Base-by-base conservation (phyloP, 2,113 vertebrate species). In the Erpornis zantholeuca region DNA sequence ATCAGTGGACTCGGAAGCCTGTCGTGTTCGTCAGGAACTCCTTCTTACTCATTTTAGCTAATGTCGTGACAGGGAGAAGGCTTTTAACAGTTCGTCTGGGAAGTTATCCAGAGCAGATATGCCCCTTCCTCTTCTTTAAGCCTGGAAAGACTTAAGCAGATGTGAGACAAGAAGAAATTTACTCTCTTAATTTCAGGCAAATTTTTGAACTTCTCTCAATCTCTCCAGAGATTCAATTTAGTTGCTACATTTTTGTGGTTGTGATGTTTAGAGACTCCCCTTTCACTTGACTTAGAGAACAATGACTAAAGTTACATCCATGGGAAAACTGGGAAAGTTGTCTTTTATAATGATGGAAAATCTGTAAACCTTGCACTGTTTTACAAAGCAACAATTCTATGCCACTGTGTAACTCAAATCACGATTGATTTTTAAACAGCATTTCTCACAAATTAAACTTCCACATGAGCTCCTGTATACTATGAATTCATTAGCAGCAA, bases 21-120 rank as follows among this genome's bases (percentile, higher is more conserved):
- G 98, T 76, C 98, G 97, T 6, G 94, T 98, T 72, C 98, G 98
- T 19, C 98, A 98, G 85, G 98, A 99, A 66, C 97, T 99, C 66
- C 96, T 99, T 69, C 97, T 98, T 38, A 98, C 98, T 96, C 98
- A 99, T 94, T 99, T 99, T 91, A 98, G 98, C 97, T 99, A 90
- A 97, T 45, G 27, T 22, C 47, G 33, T 59, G 38, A 68, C 50
- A 70, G 68, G 80, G 49, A 25, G 61, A 70, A 69, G 23, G 53
- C 73, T 70, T 73, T 79, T 66, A 35, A n/a, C 2, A 9, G 44
- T 79, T 63, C n/a, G 33, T 56, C 44, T 91, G 75, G 49, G 31
- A 94, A 81, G 94, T 63, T 20, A 65, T 2, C n/a, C 22, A 35
- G 56, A 73, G 22, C 17, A 83, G 54, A 75, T 64, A 38, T 10